These are phyloP conservation scores for Calcarius lapponicus DNA, from an alignment of 2,797 vertebrate species.

Conservation along the genomic window DNA sequence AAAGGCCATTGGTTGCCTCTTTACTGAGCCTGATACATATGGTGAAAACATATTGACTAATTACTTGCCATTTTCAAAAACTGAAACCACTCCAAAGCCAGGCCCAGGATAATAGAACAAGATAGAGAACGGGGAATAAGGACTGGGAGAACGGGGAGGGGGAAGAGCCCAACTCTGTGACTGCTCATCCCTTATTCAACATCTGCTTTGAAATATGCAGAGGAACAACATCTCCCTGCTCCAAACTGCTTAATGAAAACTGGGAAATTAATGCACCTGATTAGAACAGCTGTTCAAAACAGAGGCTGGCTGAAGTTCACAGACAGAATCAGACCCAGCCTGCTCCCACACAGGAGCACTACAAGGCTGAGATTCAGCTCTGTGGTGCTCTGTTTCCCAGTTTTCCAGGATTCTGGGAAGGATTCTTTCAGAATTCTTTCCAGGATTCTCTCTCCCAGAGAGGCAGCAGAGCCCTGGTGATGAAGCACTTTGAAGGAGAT, in stretches of 20 bases:
- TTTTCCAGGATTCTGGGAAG: not conserved
- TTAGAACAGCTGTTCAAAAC: not conserved
- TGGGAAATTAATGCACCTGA: not conserved
- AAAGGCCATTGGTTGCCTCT: slow-evolving; percentile 63
- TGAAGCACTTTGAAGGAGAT: not conserved
- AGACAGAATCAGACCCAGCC: not conserved
- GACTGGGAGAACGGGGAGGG: slow-evolving; percentile 10
- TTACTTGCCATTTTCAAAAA: slow-evolving; percentile 70
- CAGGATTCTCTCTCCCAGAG: not conserved
- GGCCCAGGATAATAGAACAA: slow-evolving; percentile 52
- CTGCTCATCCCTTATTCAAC: not conserved
- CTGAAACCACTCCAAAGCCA: slow-evolving; percentile 70
- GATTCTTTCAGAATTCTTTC: not conserved
- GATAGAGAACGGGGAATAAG: not conserved
- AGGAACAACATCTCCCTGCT: not conserved
- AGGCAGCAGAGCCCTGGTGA: not conserved
- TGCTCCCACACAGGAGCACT: not conserved
- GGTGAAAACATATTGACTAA: slow-evolving; percentile 67
- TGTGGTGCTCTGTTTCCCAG: not conserved
- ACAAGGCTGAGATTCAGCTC: not conserved
- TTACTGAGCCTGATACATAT: slow-evolving; percentile 42
- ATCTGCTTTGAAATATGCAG: not conserved
- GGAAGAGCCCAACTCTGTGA: not conserved
- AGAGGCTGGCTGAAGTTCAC: not conserved
- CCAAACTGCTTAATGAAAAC: not conserved